Evolutionary conservation across 2,797 vertebrate species (phyloP).

Genomic region (Sebastes melanostomus): DNA sequence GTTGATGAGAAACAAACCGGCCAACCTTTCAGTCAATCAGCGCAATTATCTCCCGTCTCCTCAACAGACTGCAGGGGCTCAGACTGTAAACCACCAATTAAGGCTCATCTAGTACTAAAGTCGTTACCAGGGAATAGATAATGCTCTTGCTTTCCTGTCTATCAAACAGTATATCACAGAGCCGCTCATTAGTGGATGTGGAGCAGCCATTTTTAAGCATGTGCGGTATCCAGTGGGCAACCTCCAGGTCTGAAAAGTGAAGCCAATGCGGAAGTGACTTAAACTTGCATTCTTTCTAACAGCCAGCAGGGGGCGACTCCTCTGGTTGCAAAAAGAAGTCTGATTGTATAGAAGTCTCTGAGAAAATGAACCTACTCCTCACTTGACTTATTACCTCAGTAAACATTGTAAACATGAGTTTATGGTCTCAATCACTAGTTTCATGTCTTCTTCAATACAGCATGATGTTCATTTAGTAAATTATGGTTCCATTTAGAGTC

Average conservation of each 20-base stretch:
- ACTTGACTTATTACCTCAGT: background rate
- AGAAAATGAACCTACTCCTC: background rate
- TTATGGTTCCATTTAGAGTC: no score
- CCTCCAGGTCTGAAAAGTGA: background rate
- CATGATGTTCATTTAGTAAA: no score
- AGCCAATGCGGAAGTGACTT: background rate
- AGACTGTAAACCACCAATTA: constrained; percentile 56
- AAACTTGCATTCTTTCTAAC: background rate
- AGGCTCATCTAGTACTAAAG: constrained; percentile 28
- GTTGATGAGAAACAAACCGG: constrained; percentile 46
- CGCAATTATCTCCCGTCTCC: constrained; percentile 39
- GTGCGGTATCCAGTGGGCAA: background rate
- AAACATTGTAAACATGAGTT: background rate
- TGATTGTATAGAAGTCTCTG: background rate
- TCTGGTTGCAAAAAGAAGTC: background rate
- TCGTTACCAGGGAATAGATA: constrained; percentile 41
- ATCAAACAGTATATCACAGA: constrained; percentile 1
- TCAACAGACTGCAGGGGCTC: constrained; percentile 5
- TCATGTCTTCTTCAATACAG: no score
- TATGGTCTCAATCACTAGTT: background rate
- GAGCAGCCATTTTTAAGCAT: background rate
- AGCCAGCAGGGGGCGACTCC: background rate
- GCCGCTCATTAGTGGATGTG: constrained; percentile 3
- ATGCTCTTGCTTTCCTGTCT: constrained; percentile 19
- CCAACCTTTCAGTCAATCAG: constrained; percentile 41